Base-by-base conservation (phyloP, 2,113 vertebrate genomes). In the Cyrtonyx montezumae region DNA sequence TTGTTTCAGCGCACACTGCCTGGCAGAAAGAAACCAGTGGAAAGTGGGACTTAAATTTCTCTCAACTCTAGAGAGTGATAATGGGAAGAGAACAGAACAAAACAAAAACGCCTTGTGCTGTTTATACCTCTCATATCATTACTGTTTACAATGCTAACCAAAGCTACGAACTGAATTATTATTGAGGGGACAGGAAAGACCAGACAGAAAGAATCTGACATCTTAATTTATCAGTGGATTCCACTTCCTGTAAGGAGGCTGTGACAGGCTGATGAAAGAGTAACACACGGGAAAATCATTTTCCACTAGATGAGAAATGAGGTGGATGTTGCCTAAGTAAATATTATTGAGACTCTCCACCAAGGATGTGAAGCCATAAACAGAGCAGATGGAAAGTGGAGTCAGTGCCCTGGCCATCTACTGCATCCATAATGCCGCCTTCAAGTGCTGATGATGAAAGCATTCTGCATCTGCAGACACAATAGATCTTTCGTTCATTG, bases 1-100 rank as follows among this genome's bases (percentile, higher is more conserved):
- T 45, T 95, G 80, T 79, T 94, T 89, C 95, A 95, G 92, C 71
- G 88, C 49, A 82, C 7, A 62, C 53, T 69, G 36, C 74, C 37
- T 20, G 46, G 59, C 67, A 92, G 86, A 84, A 88, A 34, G 36
- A 92, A 93, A 56, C 17, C 0, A 4, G 45, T 34, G 17, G 55
- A 90, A 89, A 91, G 48, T 26, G 76, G 62, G 62, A 74, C 34
- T 84, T 62, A 46, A 59, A 84, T 89, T 82, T 83, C 45, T 77
- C 32, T 79, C 51, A 70, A 37, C 3, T 4, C 18, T 28, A 76
- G 43, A 84, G 86, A 84, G 88, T n/a, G 10, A 32, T 30, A 48
- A 70, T 11, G 5, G 32, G 32, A 55, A 79, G 13, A 71, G 10
- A 55, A 37, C 11, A 43, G 58, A 51, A 10, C 5, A 9, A 84